These are phyloP conservation scores for Salvelinus fontinalis DNA, from an alignment of 2,113 vertebrate genomes.

Conservation along the genomic window DNA sequence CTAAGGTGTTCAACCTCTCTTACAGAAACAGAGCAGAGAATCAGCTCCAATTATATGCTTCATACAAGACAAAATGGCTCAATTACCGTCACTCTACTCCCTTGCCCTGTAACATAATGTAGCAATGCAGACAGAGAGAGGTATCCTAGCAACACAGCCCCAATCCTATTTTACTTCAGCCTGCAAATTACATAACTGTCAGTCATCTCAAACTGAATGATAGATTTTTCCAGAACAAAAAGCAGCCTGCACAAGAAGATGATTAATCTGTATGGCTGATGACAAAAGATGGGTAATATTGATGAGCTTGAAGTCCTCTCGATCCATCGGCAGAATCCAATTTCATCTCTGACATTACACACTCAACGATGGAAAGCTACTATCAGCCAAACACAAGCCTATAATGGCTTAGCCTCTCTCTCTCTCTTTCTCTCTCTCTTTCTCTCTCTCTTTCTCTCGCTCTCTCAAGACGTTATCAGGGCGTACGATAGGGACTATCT, in stretches of 20 bases:
- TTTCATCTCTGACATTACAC: not conserved
- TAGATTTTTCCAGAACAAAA: slow-evolving; percentile 9
- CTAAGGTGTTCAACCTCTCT: not conserved
- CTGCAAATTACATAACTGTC: not conserved
- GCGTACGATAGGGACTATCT: too few species aligned
- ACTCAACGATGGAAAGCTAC: too few species aligned
- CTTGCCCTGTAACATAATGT: not conserved
- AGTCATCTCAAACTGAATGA: slow-evolving; percentile 1
- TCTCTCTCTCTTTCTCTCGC: too few species aligned
- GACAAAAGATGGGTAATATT: not conserved
- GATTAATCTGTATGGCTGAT: not conserved
- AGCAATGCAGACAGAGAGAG: slow-evolving; percentile 1
- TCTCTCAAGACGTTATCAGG: too few species aligned
- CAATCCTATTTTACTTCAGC: slow-evolving; percentile 16
- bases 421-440: too few species aligned
- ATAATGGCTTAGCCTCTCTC: too few species aligned
- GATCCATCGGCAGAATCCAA: not conserved
- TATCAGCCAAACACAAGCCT: too few species aligned
- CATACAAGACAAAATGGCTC: slow-evolving; percentile 19
- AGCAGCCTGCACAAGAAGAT: not conserved
- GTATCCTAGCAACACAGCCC: slow-evolving; percentile 58
- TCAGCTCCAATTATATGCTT: slow-evolving; percentile 2
- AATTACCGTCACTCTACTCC: slow-evolving; percentile 3
- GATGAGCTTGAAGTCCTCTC: not conserved
- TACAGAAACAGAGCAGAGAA: not conserved